phyloP scores from a whole-genome alignment of 2,888 invertebrate species.

The Hydroisotoma schaefferi region DNA sequence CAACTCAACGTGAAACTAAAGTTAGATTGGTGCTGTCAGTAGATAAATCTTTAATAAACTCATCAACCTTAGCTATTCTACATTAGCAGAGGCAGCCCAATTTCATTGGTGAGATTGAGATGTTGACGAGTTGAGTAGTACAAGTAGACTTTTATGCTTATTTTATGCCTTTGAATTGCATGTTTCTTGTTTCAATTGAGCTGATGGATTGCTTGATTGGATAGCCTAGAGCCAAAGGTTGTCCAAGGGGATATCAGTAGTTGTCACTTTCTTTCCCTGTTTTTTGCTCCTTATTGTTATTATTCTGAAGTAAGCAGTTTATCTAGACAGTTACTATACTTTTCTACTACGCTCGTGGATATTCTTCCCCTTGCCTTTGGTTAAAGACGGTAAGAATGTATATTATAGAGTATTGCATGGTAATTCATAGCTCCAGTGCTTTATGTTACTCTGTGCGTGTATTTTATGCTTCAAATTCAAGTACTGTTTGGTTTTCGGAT shows the following conservation, averaged over 20 bases:
- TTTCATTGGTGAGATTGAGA: not conserved
- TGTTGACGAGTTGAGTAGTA: not conserved
- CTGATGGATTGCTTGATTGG: not conserved
- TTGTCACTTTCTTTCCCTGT: constrained; percentile 4
- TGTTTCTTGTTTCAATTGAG: not conserved
- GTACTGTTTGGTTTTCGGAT: constrained; percentile 11
- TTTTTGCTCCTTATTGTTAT: not conserved
- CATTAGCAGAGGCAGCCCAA: no score
- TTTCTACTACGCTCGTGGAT: not conserved
- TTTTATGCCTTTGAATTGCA: not conserved
- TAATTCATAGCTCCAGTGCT: no score
- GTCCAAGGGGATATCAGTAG: constrained; percentile 1
- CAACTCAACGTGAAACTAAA: not conserved
- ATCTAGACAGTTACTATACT: not conserved
- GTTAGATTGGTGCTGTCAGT: constrained; percentile 2
- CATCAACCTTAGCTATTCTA: constrained; percentile 19
- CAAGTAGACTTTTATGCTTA: no score
- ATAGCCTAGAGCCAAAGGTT: constrained; percentile 2
- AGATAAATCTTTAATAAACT: constrained; percentile 20
- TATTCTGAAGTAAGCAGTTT: no score
- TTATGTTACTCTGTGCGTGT: no score
- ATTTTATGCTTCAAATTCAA: constrained; percentile 12
- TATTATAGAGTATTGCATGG: no score
- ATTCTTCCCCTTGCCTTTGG: not conserved
- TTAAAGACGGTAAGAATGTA: not conserved